Conservation (phyloP, 2,888 invertebrate species). For the Drosophila austrosaltans region DNA sequence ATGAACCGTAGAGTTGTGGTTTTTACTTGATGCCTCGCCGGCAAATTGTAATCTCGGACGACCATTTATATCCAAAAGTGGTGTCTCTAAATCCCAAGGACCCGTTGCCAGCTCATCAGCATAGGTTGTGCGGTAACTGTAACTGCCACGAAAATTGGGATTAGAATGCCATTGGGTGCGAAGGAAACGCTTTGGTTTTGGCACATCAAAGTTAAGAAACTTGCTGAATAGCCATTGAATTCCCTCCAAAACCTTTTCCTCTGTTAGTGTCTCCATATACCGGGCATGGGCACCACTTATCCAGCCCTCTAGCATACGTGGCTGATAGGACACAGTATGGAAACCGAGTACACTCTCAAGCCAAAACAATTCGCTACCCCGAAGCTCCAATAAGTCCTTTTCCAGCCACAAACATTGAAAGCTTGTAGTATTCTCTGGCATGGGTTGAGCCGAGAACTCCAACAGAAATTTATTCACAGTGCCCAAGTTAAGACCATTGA, state of each 20-base stretch:
- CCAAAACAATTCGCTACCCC: conserved; percentile 84
- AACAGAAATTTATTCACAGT: conserved; percentile 87
- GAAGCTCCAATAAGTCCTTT: conserved; percentile 80
- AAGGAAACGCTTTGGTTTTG: conserved; percentile 63
- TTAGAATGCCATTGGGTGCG: conserved; percentile 88
- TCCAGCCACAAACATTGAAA: conserved; percentile 86
- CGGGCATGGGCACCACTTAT: conserved; percentile 86
- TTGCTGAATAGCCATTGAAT: conserved; percentile 72
- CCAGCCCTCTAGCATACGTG: conserved; percentile 88
- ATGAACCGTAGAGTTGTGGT: conserved; percentile 87
- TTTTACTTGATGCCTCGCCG: conserved; percentile 88
- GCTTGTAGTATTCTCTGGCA: conserved; percentile 84
- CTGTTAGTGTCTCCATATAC: conserved; percentile 86
- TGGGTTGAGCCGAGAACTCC: conserved; percentile 85
- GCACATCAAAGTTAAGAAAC: conserved; percentile 69
- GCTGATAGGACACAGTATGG: conserved; percentile 86
- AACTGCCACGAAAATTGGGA: conserved; percentile 86
- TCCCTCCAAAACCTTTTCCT: conserved; percentile 82
- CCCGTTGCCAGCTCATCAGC: conserved; percentile 85
- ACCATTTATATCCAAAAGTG: conserved; percentile 80
- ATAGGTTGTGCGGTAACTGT: conserved; percentile 86
- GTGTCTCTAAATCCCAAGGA: conserved; percentile 85
- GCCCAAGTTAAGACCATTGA: conserved; percentile 85
- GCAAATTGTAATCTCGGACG: conserved; percentile 87
- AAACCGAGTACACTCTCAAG: conserved; percentile 87